Percentiles rank a stretch among this genome's conserved stretches.
phyloP scores from a whole-genome alignment of 2,888 invertebrate genomes.

The Helleia helle region DNA sequence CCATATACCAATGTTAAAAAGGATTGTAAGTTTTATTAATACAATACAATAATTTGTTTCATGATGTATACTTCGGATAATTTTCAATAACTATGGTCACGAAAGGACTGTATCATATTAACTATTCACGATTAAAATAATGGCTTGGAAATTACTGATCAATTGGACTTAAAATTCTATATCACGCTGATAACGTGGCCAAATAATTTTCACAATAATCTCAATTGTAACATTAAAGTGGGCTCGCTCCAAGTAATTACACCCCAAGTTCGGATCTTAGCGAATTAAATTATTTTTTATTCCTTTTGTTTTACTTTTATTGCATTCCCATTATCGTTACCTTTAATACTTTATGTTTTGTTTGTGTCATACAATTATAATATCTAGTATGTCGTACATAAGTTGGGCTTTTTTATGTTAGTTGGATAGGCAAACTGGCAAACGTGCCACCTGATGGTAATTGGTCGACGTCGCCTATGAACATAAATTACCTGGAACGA shows the following conservation, averaged over 20 bases:
- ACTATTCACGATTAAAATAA: too few species aligned
- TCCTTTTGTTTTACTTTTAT: neutral
- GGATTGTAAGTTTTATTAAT: too few species aligned
- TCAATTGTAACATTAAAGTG: slow-evolving; percentile 1
- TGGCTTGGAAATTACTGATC: neutral
- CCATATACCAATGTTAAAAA: too few species aligned
- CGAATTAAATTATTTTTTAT: slow-evolving; percentile 5
- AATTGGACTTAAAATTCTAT: neutral
- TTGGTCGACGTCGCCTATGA: too few species aligned
- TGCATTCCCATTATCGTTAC: neutral
- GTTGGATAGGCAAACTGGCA: too few species aligned
- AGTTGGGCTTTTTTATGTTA: neutral
- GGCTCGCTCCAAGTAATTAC: neutral
- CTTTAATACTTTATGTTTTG: neutral
- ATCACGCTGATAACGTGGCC: neutral
- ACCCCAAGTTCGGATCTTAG: slow-evolving; percentile 1
- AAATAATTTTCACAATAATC: slow-evolving; percentile 1
- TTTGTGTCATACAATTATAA: too few species aligned
- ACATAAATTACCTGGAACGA: too few species aligned
- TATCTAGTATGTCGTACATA: neutral
- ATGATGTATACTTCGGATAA: too few species aligned
- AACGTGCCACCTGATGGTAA: too few species aligned
- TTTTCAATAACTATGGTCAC: too few species aligned
- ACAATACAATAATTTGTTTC: too few species aligned
- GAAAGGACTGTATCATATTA: too few species aligned